These are phyloP conservation scores for Beris morrisii DNA, from an alignment of 2,888 invertebrate species.

Conservation along the genomic window DNA sequence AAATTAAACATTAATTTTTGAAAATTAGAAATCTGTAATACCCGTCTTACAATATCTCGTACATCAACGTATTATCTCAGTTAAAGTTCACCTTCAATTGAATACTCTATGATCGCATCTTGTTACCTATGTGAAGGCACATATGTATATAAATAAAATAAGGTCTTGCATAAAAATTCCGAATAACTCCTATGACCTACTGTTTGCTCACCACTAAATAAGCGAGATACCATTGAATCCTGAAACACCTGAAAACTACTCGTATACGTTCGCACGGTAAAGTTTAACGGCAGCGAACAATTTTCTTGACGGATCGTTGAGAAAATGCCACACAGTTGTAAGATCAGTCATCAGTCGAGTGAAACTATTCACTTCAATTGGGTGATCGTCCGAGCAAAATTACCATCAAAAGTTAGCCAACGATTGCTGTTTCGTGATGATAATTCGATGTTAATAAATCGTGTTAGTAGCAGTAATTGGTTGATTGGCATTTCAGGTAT, in stretches of 20 bases:
- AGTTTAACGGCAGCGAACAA: neutral
- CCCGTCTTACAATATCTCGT: too few relatives aligned
- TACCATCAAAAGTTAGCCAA: constrained; percentile 28
- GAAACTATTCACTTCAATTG: constrained; percentile 21
- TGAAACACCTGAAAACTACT: constrained; percentile 4
- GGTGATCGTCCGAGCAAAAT: constrained; percentile 20
- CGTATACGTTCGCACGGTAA: neutral
- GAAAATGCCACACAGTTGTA: constrained; percentile 3
- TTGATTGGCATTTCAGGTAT: constrained; percentile 35
- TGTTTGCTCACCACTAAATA: too few relatives aligned
- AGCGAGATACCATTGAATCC: neutral
- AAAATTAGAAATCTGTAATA: too few relatives aligned
- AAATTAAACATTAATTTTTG: too few relatives aligned
- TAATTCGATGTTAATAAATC: constrained; percentile 37
- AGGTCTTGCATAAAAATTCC: too few relatives aligned
- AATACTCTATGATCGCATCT: too few relatives aligned
- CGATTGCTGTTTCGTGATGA: constrained; percentile 33
- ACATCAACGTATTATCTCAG: too few relatives aligned
- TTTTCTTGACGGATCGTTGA: neutral
- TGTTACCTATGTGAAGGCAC: too few relatives aligned
- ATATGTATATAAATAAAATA: too few relatives aligned
- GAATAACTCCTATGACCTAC: too few relatives aligned
- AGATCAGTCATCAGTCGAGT: neutral
- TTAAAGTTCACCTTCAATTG: too few relatives aligned
- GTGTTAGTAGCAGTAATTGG: constrained; percentile 30